These are phyloP conservation scores for Meloidogyne chitwoodi DNA, from an alignment of 1,140 invertebrate species.

Conservation along the genomic window DNA sequence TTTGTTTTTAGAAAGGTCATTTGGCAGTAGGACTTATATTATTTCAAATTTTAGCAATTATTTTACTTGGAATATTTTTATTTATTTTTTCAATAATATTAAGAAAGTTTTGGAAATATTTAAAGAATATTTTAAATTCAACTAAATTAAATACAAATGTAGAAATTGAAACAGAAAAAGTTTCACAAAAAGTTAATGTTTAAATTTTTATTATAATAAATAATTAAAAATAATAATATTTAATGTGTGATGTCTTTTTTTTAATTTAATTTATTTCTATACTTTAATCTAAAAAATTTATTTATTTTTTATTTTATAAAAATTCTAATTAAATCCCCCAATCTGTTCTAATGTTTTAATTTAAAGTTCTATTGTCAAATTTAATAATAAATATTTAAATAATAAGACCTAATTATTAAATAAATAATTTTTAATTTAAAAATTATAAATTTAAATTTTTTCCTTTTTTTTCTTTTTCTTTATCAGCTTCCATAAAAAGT, in stretches of 20 bases:
- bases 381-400: too few species aligned
- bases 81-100: constrained; percentile 1
- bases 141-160: background rate
- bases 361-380: too few species aligned
- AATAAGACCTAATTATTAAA: too few species aligned
- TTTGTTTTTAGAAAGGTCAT: constrained; percentile 2
- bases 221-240: background rate
- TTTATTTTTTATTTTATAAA: too few species aligned
- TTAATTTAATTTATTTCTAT: too few species aligned
- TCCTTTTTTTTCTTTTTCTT: too few species aligned
- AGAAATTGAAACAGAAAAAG: background rate
- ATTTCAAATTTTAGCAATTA: constrained; percentile 3
- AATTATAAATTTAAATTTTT: background rate
- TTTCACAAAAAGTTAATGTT: background rate
- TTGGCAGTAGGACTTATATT: constrained; percentile 11
- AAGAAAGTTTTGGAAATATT: background rate
- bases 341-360: too few species aligned
- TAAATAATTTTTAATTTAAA: background rate
- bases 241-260: too few species aligned
- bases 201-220: background rate
- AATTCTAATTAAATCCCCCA: too few species aligned
- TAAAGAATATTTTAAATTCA: background rate
- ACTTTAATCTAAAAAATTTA: too few species aligned
- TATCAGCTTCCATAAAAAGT: too few species aligned
- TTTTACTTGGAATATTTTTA: background rate